Percentiles rank a stretch among this genome's conserved stretches.
phyloP scores from a whole-genome alignment of 2,888 invertebrate species.

The Drosophila meridionalis region DNA sequence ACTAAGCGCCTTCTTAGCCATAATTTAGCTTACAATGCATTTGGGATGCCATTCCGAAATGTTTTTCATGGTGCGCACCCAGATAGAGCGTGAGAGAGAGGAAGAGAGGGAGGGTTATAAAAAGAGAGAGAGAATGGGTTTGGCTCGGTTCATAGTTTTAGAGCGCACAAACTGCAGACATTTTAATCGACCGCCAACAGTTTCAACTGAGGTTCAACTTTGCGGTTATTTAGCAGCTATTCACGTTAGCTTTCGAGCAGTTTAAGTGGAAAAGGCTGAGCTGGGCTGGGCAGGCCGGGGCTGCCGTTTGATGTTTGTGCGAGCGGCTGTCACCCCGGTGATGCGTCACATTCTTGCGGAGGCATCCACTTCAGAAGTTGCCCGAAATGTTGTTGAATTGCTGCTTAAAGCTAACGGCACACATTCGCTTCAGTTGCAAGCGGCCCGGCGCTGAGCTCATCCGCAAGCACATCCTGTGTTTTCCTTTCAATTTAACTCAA shows the following conservation, averaged over 20 bases:
- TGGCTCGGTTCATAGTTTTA: conserved; percentile 29
- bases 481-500: conserved; percentile 60
- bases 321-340: conserved; percentile 35
- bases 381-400: conserved; percentile 53
- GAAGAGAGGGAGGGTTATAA: not conserved
- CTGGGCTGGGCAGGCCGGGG: not conserved
- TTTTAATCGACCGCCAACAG: conserved; percentile 58
- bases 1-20: conserved; percentile 37
- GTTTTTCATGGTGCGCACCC: conserved; percentile 9
- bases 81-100: not conserved
- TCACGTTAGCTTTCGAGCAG: conserved; percentile 22
- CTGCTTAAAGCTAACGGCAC: conserved; percentile 58
- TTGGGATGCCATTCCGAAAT: conserved; percentile 22
- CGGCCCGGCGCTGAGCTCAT: conserved; percentile 4
- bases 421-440: conserved; percentile 31
- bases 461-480: conserved; percentile 33
- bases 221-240: conserved; percentile 52
- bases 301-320: conserved; percentile 4
- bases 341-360: conserved; percentile 55
- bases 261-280: not conserved
- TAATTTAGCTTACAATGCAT: conserved; percentile 44
- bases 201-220: conserved; percentile 45
- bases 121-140: not conserved
- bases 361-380: conserved; percentile 42
- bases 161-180: conserved; percentile 36